Base-by-base conservation (phyloP, 1,140 invertebrate genomes). In the Brachionus koreanus region DNA sequence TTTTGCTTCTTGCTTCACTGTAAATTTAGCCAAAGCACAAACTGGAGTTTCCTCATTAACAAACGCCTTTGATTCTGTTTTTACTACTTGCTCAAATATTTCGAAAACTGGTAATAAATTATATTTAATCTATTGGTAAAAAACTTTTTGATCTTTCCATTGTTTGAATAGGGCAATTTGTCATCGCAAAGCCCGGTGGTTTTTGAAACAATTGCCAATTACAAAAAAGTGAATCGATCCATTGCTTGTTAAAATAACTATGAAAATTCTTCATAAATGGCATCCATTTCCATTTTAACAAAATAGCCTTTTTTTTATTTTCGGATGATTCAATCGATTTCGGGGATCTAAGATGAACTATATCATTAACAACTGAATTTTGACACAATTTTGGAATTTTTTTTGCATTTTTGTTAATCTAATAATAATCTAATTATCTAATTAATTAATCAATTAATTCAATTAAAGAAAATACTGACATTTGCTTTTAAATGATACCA, bases 331-430 rank as follows among this genome's bases (percentile, higher is more conserved):
- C 19, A 23, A 9, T 16, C 16, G 57, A 3, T 25, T 63, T 63
- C 4, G 57, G 16, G 9, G 16, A 63, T 3, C 10, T 16, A 4
- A 63, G 25, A 63, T 63, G 57, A 5, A 63, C 10, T 7, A 63
- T 63, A 63, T 23, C 57, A 63, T 63, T 63, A 19, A 25, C 7
- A 7, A 63, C 57, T 23, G 4, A 9, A 16, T 63, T 19, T 9
- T 23, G 16, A 63, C 9, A 25, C 7, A 2, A 4, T 63, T 63
- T 16, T 3, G 57, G 57, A 25, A 63, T 63, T 25, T 63, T 63
- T 25, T 63, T 63, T 23, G 57, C n/a, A 25, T 63, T 63, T 63
- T 63, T 63, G 19, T 63, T 63, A 23, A 63, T 63, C 57, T 63
- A 23, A n/a, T n/a, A 25, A 63, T 63, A 19, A 63, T 19, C 25